These are phyloP conservation scores for Marasmarcha lunaedactyla DNA, from an alignment of 2,888 invertebrate species.

Conservation along the genomic window DNA sequence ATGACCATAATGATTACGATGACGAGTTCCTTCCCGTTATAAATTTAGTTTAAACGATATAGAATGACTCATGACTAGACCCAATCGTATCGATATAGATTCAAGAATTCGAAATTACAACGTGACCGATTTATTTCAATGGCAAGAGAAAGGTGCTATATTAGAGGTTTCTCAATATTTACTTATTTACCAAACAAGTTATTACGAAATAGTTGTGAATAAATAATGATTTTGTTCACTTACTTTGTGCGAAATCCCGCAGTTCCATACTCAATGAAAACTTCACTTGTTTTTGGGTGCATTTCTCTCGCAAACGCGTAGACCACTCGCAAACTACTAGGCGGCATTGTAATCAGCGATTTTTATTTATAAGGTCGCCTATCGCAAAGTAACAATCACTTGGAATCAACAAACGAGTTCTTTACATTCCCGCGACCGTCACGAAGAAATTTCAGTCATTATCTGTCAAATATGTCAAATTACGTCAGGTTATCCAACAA, in stretches of 20 bases:
- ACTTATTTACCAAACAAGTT: not conserved
- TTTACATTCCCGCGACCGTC: slow-evolving; percentile 55
- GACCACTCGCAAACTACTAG: slow-evolving; percentile 73
- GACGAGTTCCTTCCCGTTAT: slow-evolving; percentile 54
- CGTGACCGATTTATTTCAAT: slow-evolving; percentile 1
- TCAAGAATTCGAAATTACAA: not conserved
- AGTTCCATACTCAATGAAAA: slow-evolving; percentile 83
- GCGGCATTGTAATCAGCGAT: slow-evolving; percentile 57
- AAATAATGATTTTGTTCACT: slow-evolving; percentile 35
- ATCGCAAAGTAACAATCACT: slow-evolving; percentile 57
- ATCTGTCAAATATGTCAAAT: slow-evolving; percentile 29
- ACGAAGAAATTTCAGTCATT: slow-evolving; percentile 15
- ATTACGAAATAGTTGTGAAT: not conserved
- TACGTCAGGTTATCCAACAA: no score
- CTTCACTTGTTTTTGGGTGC: slow-evolving; percentile 77
- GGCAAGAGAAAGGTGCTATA: slow-evolving; percentile 11
- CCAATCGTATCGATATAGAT: not conserved
- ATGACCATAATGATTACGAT: slow-evolving; percentile 43
- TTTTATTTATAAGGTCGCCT: slow-evolving; percentile 57
- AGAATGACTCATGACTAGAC: slow-evolving; percentile 41
- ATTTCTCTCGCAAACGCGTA: slow-evolving; percentile 84
- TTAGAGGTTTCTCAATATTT: not conserved
- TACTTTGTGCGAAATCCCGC: slow-evolving; percentile 88
- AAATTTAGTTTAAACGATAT: slow-evolving; percentile 37
- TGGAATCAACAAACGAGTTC: slow-evolving; percentile 58